A percentile compares a stretch with the other conserved stretches of the same genome.
These are phyloP conservation scores for Drepana falcataria DNA, from an alignment of 2,888 invertebrate species.

Conservation along the genomic window DNA sequence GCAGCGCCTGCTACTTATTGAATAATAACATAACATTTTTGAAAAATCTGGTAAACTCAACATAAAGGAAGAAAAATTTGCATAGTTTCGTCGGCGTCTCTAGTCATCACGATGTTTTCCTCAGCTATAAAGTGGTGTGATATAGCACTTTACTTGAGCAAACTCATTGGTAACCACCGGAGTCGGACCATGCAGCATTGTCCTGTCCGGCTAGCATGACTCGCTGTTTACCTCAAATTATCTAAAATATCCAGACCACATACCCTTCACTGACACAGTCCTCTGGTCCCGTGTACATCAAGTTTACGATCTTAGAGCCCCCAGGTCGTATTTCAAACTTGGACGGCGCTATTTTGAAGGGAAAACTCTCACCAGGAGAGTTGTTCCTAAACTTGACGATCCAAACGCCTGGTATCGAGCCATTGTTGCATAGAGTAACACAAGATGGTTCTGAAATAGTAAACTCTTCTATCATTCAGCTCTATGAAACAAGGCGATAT, in stretches of 20 bases:
- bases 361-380: constrained; percentile 25
- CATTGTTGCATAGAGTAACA: constrained; percentile 45
- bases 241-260: constrained; percentile 16
- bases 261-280: constrained; percentile 47
- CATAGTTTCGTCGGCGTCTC: too few relatives aligned
- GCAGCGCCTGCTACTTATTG: too few relatives aligned
- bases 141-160: too few relatives aligned
- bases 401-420: constrained; percentile 55
- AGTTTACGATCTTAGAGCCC: constrained; percentile 26
- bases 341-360: constrained; percentile 45
- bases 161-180: too few relatives aligned
- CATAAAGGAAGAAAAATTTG: too few relatives aligned
- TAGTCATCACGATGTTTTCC: too few relatives aligned
- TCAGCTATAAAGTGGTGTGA: too few relatives aligned
- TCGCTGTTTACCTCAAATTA: neutral
- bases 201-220: neutral
- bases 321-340: constrained; percentile 51
- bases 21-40: too few relatives aligned
- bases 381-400: constrained; percentile 35
- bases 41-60: too few relatives aligned
- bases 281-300: constrained; percentile 46
- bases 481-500: too few relatives aligned
- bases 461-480: too few relatives aligned
- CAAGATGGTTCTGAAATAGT: constrained; percentile 44
- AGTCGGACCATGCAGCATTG: too few relatives aligned